A percentile compares a stretch with the other conserved stretches of the same genome.
Conservation (phyloP, 1,140 invertebrate species). For the Aleiodes sp. region DNA sequence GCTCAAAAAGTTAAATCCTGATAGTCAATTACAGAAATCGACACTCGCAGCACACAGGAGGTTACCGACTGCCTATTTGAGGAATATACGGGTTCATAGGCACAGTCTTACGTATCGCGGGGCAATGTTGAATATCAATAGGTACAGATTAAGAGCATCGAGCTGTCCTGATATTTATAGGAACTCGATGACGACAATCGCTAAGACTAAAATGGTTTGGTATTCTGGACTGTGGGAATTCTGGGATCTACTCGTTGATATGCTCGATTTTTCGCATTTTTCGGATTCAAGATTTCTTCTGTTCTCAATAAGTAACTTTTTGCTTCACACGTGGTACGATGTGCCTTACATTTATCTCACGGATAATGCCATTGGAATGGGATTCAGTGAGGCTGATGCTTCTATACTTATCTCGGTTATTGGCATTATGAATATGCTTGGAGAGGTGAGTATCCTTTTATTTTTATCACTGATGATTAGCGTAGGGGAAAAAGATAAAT, state of each 20-base stretch:
- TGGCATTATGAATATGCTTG: conserved; percentile 86
- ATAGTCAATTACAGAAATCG: conserved; percentile 57
- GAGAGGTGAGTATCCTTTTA: conserved; percentile 74
- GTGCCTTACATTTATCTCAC: conserved; percentile 88
- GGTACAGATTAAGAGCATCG: conserved; percentile 81
- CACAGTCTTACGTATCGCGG: conserved; percentile 84
- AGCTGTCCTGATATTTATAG: conserved; percentile 89
- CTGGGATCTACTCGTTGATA: conserved; percentile 78
- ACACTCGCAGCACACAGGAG: conserved; percentile 61
- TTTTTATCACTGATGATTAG: neutral
- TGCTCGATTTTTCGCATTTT: conserved; percentile 84
- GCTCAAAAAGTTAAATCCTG: conserved; percentile 63
- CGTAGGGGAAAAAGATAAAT: neutral
- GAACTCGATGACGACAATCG: conserved; percentile 88
- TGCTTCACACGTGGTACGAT: conserved; percentile 89
- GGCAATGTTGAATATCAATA: conserved; percentile 85
- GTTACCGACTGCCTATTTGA: conserved; percentile 73
- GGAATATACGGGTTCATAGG: conserved; percentile 75
- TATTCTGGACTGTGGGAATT: conserved; percentile 80
- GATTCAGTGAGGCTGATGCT: conserved; percentile 77
- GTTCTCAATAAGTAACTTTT: conserved; percentile 85
- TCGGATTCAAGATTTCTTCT: conserved; percentile 78
- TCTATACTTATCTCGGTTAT: conserved; percentile 86
- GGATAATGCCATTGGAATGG: conserved; percentile 77
- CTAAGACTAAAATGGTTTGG: conserved; percentile 80